Evolutionary conservation across 2,888 invertebrate genomes (phyloP).

Genomic region (Drosophila borealis): DNA sequence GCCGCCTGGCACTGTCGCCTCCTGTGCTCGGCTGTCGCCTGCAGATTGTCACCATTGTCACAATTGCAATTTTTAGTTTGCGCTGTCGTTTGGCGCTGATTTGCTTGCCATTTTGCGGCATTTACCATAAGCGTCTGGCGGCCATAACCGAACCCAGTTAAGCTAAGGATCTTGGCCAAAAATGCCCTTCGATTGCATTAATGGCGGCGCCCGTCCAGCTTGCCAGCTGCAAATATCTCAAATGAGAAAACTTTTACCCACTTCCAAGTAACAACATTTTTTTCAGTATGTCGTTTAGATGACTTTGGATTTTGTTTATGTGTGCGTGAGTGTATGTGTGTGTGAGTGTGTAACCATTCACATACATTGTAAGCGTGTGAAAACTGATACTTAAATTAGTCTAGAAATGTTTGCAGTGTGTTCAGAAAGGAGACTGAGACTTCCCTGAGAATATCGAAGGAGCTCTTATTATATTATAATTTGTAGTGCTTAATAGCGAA

Average conservation of each 20-base stretch:
- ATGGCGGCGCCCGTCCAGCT: conserved; percentile 48
- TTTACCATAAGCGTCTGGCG: conserved; percentile 64
- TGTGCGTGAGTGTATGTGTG: conserved; percentile 4
- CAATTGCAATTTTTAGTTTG: conserved; percentile 71
- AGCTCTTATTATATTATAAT: no score
- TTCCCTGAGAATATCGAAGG: neutral
- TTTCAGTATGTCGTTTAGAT: conserved; percentile 33
- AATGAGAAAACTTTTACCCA: conserved; percentile 72
- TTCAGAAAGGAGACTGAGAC: neutral
- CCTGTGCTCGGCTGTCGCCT: conserved; percentile 68
- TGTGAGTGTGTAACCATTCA: conserved; percentile 20
- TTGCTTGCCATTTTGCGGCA: conserved; percentile 76
- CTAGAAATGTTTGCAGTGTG: conserved; percentile 6
- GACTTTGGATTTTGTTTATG: conserved; percentile 5
- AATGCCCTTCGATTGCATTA: conserved; percentile 73
- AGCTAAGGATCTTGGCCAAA: conserved; percentile 51
- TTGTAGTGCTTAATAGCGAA: neutral
- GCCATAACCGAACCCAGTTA: conserved; percentile 8
- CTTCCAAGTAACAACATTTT: conserved; percentile 29
- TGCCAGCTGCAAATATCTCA: conserved; percentile 71
- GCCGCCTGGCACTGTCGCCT: conserved; percentile 21
- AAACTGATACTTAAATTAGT: conserved; percentile 39
- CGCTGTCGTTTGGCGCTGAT: conserved; percentile 56
- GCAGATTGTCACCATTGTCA: conserved; percentile 81
- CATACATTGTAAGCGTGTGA: conserved; percentile 8